phyloP scores from a whole-genome alignment of 2,888 invertebrate genomes.

The Diplazon laetatorius region DNA sequence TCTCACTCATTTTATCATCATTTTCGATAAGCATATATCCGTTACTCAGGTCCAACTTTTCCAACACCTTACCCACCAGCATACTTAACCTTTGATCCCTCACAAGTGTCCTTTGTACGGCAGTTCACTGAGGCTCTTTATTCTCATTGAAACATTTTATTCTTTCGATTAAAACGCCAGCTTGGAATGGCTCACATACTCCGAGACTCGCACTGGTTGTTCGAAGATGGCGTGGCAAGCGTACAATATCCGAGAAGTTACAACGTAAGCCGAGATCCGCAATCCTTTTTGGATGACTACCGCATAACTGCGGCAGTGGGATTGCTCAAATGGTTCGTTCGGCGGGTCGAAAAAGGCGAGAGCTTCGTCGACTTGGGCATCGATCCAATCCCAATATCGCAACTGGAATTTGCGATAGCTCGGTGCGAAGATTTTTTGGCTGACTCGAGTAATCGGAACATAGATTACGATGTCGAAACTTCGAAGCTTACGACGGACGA shows the following conservation, averaged over 20 bases:
- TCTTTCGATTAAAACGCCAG: conserved; percentile 58
- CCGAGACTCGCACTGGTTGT: conserved; percentile 87
- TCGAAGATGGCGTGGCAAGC: conserved; percentile 84
- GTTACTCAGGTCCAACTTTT: too few relatives aligned
- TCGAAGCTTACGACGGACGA: conserved; percentile 78
- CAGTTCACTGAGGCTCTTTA: too few relatives aligned
- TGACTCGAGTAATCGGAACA: conserved; percentile 84
- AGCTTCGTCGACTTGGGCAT: conserved; percentile 61
- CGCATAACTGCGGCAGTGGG: conserved; percentile 91
- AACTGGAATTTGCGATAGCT: conserved; percentile 88
- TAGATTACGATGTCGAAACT: conserved; percentile 85
- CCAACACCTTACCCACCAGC: too few relatives aligned
- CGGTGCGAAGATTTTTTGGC: conserved; percentile 87
- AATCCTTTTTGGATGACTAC: conserved; percentile 89
- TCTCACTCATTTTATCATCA: neutral
- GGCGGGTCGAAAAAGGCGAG: conserved; percentile 67
- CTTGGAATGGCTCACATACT: conserved; percentile 79
- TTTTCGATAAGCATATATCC: too few relatives aligned
- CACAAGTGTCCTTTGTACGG: too few relatives aligned
- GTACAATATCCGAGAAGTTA: conserved; percentile 90
- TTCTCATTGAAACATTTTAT: too few relatives aligned
- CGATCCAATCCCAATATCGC: conserved; percentile 81
- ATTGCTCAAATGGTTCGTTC: conserved; percentile 87
- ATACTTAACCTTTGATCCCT: too few relatives aligned
- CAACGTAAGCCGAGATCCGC: conserved; percentile 84